These are phyloP conservation scores for Mormyrus lacerda DNA, from an alignment of 2,113 vertebrate genomes.

Conservation along the genomic window DNA sequence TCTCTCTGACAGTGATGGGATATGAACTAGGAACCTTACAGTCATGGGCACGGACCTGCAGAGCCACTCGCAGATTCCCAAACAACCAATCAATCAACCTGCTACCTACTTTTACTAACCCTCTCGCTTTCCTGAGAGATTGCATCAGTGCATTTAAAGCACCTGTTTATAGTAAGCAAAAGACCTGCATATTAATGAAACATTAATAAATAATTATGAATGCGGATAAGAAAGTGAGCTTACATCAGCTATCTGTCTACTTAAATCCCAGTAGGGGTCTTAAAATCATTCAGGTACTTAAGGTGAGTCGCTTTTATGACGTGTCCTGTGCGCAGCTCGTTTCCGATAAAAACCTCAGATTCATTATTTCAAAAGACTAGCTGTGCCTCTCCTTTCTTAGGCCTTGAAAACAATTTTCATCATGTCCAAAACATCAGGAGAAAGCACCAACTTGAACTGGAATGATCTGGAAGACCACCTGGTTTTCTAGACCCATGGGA, in stretches of 20 bases:
- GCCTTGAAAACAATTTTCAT: neutral
- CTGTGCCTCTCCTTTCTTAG: neutral
- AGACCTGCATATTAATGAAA: neutral
- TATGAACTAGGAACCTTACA: neutral
- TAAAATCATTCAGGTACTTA: neutral
- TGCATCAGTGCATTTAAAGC: slow-evolving; percentile 79
- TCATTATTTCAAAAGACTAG: neutral
- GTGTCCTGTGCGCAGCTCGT: neutral
- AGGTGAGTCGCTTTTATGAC: neutral
- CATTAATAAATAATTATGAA: neutral
- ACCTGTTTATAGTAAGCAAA: slow-evolving; percentile 47
- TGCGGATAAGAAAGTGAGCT: neutral
- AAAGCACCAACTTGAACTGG: neutral
- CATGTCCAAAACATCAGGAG: neutral
- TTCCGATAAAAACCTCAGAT: neutral
- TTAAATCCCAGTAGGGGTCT: neutral
- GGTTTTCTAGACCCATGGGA: neutral
- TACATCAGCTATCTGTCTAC: neutral
- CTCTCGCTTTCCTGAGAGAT: slow-evolving; percentile 74
- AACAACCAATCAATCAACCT: neutral
- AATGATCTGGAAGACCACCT: neutral
- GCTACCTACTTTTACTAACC: neutral
- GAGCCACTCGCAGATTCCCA: neutral
- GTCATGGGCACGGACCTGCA: neutral
- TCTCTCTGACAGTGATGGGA: neutral